These are phyloP conservation scores for Camponotus vicinus DNA, from an alignment of 1,140 invertebrate species.

Conservation along the genomic window DNA sequence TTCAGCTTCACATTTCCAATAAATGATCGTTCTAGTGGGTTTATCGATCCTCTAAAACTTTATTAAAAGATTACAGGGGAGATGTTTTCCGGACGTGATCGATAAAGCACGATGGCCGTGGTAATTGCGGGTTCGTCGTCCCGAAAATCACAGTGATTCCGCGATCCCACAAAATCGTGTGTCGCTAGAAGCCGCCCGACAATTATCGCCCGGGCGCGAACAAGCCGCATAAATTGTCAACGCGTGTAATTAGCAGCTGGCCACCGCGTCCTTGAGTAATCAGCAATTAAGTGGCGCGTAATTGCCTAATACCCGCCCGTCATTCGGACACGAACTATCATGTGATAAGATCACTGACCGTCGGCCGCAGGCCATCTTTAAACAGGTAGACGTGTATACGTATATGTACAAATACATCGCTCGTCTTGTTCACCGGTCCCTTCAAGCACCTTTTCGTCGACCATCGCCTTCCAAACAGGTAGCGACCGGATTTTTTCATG, in stretches of 20 bases:
- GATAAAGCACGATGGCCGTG: conserved; percentile 56
- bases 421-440: conserved; percentile 47
- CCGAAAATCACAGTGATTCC: conserved; percentile 28
- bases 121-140: conserved; percentile 54
- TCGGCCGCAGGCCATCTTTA: conserved; percentile 65
- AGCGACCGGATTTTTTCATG: conserved; percentile 46
- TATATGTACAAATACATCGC: conserved; percentile 29
- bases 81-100: conserved; percentile 49
- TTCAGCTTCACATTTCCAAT: conserved; percentile 33
- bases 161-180: conserved; percentile 16
- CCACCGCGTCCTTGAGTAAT: conserved; percentile 68
- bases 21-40: conserved; percentile 22
- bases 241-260: conserved; percentile 65
- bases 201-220: conserved; percentile 57
- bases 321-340: conserved; percentile 65
- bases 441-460: conserved; percentile 42
- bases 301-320: conserved; percentile 77
- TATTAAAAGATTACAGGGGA: conserved; percentile 62
- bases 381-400: conserved; percentile 45
- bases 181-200: conserved; percentile 10
- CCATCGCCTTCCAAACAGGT: conserved; percentile 66
- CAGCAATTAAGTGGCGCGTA: conserved; percentile 76
- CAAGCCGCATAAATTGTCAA: conserved; percentile 70
- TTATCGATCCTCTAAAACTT: conserved; percentile 42
- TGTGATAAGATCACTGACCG: conserved; percentile 70